Percentiles rank a stretch among this genome's conserved stretches.
These are phyloP conservation scores for Lasius fuliginosus DNA, from an alignment of 2,888 invertebrate genomes.

Conservation along the genomic window DNA sequence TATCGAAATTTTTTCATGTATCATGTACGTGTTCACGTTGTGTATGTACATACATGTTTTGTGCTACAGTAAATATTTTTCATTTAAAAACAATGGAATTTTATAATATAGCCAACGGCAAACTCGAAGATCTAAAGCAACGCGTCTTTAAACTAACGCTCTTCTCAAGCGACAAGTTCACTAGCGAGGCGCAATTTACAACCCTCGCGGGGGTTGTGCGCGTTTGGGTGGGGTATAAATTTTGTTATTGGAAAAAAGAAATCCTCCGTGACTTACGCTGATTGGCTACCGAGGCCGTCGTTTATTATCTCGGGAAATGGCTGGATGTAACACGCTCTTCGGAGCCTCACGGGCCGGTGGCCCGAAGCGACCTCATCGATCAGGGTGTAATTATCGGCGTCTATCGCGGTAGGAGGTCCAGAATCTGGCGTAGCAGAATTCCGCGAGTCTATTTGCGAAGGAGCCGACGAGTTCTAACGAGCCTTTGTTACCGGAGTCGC, in stretches of 20 bases:
- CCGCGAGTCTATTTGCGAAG: conserved; percentile 43
- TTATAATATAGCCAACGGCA: not conserved
- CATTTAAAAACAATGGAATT: conserved; percentile 1
- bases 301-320: conserved; percentile 64
- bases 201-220: conserved; percentile 57
- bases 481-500: conserved; percentile 68
- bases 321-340: conserved; percentile 32
- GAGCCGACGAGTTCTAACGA: conserved; percentile 60
- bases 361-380: conserved; percentile 78
- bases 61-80: not conserved
- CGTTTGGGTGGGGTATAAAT: conserved; percentile 58
- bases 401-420: conserved; percentile 75
- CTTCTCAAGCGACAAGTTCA: conserved; percentile 24
- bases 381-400: conserved; percentile 77
- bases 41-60: not conserved
- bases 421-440: conserved; percentile 58
- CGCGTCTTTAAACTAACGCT: not conserved
- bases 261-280: conserved; percentile 60
- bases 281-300: conserved; percentile 59
- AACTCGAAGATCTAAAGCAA: not conserved
- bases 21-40: not conserved
- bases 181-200: conserved; percentile 54
- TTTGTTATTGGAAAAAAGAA: conserved; percentile 56
- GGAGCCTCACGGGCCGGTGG: conserved; percentile 64
- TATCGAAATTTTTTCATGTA: not conserved